phyloP scores from a whole-genome alignment of 2,797 vertebrate species.

The Limnodromus scolopaceus region DNA sequence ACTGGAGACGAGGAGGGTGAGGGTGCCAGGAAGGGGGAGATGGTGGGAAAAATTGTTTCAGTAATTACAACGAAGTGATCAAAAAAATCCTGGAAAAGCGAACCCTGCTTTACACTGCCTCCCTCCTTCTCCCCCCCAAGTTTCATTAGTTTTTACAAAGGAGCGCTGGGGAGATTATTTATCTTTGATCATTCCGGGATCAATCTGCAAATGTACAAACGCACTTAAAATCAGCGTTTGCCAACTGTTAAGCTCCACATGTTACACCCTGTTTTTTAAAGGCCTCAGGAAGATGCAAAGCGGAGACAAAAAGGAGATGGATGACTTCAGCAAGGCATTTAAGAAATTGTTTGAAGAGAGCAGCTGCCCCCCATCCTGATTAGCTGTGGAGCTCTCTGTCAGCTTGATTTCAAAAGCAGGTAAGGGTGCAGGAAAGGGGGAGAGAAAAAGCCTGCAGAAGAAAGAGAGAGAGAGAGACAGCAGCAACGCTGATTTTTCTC shows the following conservation, averaged over 20 bases:
- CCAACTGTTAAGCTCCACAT: conserved; percentile 44
- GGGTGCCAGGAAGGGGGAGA: background rate
- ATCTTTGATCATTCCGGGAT: conserved; percentile 63
- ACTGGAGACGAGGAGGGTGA: background rate
- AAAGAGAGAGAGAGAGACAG: background rate
- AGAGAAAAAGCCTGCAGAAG: background rate
- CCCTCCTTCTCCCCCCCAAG: background rate
- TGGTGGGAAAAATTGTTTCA: background rate
- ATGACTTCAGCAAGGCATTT: background rate
- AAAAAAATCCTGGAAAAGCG: background rate
- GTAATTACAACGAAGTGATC: conserved; percentile 51
- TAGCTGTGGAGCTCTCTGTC: background rate
- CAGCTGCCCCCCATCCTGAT: conserved; percentile 54
- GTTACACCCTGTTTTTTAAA: conserved; percentile 27
- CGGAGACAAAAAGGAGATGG: background rate
- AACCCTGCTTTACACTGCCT: background rate
- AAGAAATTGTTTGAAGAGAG: conserved; percentile 24
- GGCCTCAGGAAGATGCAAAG: conserved; percentile 9
- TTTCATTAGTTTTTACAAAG: conserved; percentile 51
- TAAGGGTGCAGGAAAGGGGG: background rate
- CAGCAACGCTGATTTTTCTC: background rate
- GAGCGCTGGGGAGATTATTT: conserved; percentile 50
- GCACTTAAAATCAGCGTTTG: conserved; percentile 49
- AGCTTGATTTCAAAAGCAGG: conserved; percentile 37
- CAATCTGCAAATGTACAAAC: conserved; percentile 50